A percentile compares a stretch with the other conserved stretches of the same genome.
These are phyloP conservation scores for Zaprionus capensis DNA, from an alignment of 1,140 invertebrate species.

Conservation along the genomic window DNA sequence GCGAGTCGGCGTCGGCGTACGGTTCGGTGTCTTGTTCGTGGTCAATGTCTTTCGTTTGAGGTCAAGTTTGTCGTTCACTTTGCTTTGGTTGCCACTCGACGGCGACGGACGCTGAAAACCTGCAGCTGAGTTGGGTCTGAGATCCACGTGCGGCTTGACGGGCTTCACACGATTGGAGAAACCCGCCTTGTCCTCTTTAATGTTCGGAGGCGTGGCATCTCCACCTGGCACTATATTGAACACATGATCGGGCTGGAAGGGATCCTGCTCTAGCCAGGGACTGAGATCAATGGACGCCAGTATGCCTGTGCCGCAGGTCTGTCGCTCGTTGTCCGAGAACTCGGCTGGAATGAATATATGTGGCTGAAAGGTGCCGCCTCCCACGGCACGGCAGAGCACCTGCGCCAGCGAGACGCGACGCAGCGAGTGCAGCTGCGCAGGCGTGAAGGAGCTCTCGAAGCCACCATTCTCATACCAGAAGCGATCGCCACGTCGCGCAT, in stretches of 20 bases:
- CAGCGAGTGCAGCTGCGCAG: conserved; percentile 94
- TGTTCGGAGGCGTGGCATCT: conserved; percentile 13
- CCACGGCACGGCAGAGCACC: conserved; percentile 89
- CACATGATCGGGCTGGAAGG: conserved; percentile 60
- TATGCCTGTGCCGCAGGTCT: conserved; percentile 67
- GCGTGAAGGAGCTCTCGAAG: conserved; percentile 90
- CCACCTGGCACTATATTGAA: conserved; percentile 38
- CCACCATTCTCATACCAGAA: conserved; percentile 96
- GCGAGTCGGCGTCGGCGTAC: conserved; percentile 46
- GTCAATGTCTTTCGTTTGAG: conserved; percentile 65
- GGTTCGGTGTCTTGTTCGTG: conserved; percentile 39
- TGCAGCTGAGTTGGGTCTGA: conserved; percentile 53
- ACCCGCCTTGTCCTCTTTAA: conserved; percentile 74
- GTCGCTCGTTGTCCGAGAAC: conserved; percentile 72
- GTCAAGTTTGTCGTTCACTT: conserved; percentile 80
- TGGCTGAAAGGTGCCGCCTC: conserved; percentile 80
- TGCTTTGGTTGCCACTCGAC: conserved; percentile 35
- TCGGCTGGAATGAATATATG: conserved; percentile 79
- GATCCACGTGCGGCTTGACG: conserved; percentile 49
- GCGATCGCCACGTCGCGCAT: conserved; percentile 94
- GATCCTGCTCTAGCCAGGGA: conserved; percentile 83
- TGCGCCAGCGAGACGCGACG: conserved; percentile 91
- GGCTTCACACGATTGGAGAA: conserved; percentile 68
- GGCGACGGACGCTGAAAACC: conserved; percentile 56
- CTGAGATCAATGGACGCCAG: conserved; percentile 73